Evolutionary conservation across 2,797 vertebrate species (phyloP), one percentile per base, ranked within the genome.

Genomic region (Syngnathus acus): DNA sequence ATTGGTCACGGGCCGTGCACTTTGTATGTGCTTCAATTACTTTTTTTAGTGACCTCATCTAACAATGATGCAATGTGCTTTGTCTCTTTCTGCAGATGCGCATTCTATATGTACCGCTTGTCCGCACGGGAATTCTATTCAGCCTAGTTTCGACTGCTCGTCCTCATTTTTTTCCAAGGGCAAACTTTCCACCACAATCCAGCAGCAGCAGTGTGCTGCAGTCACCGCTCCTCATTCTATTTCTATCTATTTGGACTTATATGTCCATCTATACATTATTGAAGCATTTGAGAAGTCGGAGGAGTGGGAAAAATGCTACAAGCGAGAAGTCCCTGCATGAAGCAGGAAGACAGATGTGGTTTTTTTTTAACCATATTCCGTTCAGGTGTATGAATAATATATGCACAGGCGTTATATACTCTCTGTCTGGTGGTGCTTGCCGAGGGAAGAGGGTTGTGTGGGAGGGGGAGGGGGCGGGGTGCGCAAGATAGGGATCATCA

Each of bases 211-310:
- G 39, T 43, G 40, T 43, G 59, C 59, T 39, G 59, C 59, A 40
- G 40, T 43, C 40, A 43, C 57, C 47, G 75, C 71, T 26, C 72
- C 65, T 65, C 65, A 42, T 59, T 57, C 55, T 58, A 58, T 38
- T 19, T 32, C 55, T 17, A 37, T 17, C 55, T 58, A 17, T 58
- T n/a, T n/a, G 23, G 26, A 17, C 14, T 17, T 21, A 16, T 58
- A 38, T 17, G 32, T 37, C 14, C 80, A 76, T 79, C 72, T 83
- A 89, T 91, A 81, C 76, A 91, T 91, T 89, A 91, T 92, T 92
- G 81, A 92, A 76, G 80, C 71, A 69, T 8, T 57, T 78, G 75
- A 59, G 55, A 58, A 58, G 32, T 32, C 32, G 32, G 32, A 37
- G 16, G 14, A 2, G 14, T 17, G 1, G 0, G 9, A 69, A 72